phyloP scores from a whole-genome alignment of 2,888 invertebrate genomes.

The Lasius platythorax region DNA sequence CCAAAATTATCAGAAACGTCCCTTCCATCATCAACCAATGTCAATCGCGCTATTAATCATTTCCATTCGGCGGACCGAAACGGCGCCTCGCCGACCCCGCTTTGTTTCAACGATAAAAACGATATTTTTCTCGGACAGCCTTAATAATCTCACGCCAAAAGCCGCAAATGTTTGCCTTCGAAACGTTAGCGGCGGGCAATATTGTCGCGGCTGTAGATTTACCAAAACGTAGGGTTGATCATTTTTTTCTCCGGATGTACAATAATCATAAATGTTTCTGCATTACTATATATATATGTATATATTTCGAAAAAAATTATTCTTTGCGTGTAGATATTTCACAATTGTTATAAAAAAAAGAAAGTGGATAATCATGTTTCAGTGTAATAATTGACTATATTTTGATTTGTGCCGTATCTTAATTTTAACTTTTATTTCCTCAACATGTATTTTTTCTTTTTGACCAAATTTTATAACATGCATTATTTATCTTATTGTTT shows the following conservation, averaged over 20 bases:
- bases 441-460: not conserved
- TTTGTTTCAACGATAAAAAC: slow-evolving; percentile 23
- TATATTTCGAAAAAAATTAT: too few relatives aligned
- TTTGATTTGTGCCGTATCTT: not conserved
- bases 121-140: slow-evolving; percentile 4
- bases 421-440: slow-evolving; percentile 2
- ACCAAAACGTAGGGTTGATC: not conserved
- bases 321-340: not conserved
- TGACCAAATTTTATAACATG: not conserved
- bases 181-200: slow-evolving; percentile 31
- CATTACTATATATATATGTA: not conserved
- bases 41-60: slow-evolving; percentile 45
- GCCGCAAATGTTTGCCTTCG: slow-evolving; percentile 20
- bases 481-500: not conserved
- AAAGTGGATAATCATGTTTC: not conserved
- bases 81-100: not conserved
- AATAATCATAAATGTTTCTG: slow-evolving; percentile 22
- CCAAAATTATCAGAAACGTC: slow-evolving; percentile 10
- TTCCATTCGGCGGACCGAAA: not conserved
- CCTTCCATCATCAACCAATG: slow-evolving; percentile 6
- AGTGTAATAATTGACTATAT: not conserved
- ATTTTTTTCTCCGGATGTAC: slow-evolving; percentile 15
- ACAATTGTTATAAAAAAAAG: not conserved
- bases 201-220: slow-evolving; percentile 18
- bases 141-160: slow-evolving; percentile 40